Conservation (phyloP, 2,113 vertebrate genomes). For the Himantopus leucocephalus region DNA sequence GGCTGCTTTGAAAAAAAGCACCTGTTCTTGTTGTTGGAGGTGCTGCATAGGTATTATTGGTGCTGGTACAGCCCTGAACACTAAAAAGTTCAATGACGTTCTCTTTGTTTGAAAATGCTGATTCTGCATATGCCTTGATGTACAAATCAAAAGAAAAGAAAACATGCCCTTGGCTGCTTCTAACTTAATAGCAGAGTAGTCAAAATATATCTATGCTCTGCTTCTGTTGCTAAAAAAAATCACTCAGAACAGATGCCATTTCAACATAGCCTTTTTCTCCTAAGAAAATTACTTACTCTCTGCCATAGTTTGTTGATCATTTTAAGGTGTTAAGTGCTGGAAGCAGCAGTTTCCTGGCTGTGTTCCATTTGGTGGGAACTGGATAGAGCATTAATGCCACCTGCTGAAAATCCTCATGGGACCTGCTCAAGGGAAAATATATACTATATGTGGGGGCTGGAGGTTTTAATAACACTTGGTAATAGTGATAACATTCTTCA, state of each 20-base stretch:
- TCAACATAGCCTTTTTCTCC: slow-evolving; percentile 25
- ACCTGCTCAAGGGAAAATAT: not conserved
- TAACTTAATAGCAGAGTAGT: not conserved
- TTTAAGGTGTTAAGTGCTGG: slow-evolving; percentile 16
- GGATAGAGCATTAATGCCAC: slow-evolving; percentile 48
- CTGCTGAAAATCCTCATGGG: slow-evolving; percentile 45
- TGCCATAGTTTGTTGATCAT: slow-evolving; percentile 44
- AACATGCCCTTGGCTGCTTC: not conserved
- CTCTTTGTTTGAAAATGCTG: not conserved
- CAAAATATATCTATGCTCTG: slow-evolving; percentile 12
- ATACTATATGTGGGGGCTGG: not conserved
- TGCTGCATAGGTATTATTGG: not conserved
- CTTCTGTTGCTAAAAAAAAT: slow-evolving; percentile 40
- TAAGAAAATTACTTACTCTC: slow-evolving; percentile 10
- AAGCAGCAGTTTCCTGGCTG: not conserved
- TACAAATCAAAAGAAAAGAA: not conserved
- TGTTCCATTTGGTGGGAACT: slow-evolving; percentile 18
- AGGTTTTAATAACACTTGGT: not conserved
- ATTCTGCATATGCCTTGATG: not conserved
- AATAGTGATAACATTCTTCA: not conserved
- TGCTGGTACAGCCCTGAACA: not conserved
- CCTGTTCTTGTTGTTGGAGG: not conserved
- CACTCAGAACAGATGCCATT: slow-evolving; percentile 21
- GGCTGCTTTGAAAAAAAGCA: not conserved
- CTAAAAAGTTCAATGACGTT: not conserved